Evolutionary conservation across 2,888 invertebrate genomes (phyloP).

Genomic region (Phasia obesa): DNA sequence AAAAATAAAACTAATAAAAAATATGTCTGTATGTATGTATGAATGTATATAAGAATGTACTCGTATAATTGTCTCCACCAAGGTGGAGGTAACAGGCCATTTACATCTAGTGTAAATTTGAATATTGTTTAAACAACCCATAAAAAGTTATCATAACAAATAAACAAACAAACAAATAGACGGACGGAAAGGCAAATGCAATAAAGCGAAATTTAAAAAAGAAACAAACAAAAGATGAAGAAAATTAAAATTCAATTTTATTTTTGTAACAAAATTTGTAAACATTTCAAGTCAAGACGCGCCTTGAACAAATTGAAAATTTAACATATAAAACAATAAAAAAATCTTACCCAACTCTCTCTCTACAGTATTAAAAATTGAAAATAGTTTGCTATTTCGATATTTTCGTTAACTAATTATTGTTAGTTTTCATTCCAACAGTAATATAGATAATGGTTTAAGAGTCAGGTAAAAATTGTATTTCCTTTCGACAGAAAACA

Average conservation of each 20-base stretch:
- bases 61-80: conserved; percentile 13
- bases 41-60: background rate
- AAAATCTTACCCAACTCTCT: background rate
- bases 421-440: too few species aligned
- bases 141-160: conserved; percentile 64
- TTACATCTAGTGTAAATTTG: conserved; percentile 46
- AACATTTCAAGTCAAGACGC: conserved; percentile 65
- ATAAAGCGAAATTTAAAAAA: conserved; percentile 40
- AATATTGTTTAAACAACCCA: conserved; percentile 63
- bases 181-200: conserved; percentile 9
- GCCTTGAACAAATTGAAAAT: conserved; percentile 64
- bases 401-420: too few species aligned
- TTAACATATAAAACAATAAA: conserved; percentile 33
- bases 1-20: conserved; percentile 10
- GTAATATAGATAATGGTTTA: too few species aligned
- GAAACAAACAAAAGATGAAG: conserved; percentile 11
- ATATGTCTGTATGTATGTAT: too few species aligned
- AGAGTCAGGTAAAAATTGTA: too few species aligned
- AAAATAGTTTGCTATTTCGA: too few species aligned
- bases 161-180: background rate
- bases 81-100: conserved; percentile 52
- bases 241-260: conserved; percentile 61
- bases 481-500: too few species aligned
- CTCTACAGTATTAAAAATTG: background rate
- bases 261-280: conserved; percentile 62